Evolutionary conservation across 2,113 vertebrate genomes (phyloP).

Genomic region (Rattus rattus): DNA sequence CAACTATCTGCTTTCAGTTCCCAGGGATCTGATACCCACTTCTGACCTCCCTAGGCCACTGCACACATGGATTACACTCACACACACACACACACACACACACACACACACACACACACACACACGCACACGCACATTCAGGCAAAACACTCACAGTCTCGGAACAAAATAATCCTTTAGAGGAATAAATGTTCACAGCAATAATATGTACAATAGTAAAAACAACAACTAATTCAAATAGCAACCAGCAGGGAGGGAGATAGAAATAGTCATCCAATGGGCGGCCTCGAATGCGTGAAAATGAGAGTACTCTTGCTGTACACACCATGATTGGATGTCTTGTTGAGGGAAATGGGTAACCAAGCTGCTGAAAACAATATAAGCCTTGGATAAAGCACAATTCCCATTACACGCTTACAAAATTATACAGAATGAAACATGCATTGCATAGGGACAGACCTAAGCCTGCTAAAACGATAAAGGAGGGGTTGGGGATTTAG

Average conservation of each 20-base stretch:
- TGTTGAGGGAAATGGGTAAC: background rate
- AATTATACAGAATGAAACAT: background rate
- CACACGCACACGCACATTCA: background rate
- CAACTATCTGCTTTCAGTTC: background rate
- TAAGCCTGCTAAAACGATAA: background rate
- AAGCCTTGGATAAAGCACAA: background rate
- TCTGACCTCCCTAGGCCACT: background rate
- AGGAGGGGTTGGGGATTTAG: no score
- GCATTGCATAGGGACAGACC: background rate
- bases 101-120: no score
- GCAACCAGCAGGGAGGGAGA: background rate
- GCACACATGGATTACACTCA: no score
- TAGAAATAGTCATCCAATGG: background rate
- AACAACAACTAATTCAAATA: background rate
- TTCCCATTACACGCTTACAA: background rate
- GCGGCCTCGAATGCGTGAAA: background rate
- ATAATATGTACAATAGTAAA: background rate
- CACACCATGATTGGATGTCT: background rate
- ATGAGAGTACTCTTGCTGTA: background rate
- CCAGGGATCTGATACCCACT: background rate
- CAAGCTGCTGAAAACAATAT: background rate
- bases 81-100: no score
- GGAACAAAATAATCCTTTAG: background rate
- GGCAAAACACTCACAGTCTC: background rate
- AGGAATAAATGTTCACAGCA: background rate